Evolutionary conservation across 2,888 invertebrate genomes (phyloP).

Genomic region (Eupithecia tripunctaria): DNA sequence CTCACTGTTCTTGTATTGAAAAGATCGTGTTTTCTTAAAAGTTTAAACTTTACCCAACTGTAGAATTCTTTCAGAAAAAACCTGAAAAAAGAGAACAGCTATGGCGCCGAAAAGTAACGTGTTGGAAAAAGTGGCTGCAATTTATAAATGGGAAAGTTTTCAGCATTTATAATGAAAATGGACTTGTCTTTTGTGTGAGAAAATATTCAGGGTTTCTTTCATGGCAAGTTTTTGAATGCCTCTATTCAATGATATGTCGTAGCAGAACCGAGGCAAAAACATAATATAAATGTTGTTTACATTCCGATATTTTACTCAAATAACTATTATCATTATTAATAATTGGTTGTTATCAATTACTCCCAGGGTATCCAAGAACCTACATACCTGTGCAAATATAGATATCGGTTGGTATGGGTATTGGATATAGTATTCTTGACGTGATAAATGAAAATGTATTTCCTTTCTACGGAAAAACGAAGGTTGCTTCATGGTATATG

Average conservation of each 20-base stretch:
- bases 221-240: background rate
- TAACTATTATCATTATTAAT: background rate
- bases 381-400: background rate
- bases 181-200: constrained; percentile 20
- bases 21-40: constrained; percentile 41
- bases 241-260: background rate
- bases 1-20: background rate
- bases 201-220: constrained; percentile 18
- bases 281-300: background rate
- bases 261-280: background rate
- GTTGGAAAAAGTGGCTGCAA: constrained; percentile 56
- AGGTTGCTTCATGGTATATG: background rate
- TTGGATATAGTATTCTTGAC: background rate
- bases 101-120: constrained; percentile 52
- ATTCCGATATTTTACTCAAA: background rate
- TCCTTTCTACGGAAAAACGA: background rate
- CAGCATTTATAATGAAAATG: constrained; percentile 35
- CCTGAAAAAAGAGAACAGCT: constrained; percentile 49
- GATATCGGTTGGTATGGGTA: background rate
- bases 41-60: constrained; percentile 49
- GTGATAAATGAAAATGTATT: background rate
- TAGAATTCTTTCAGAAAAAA: constrained; percentile 49
- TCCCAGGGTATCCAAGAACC: background rate
- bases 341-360: background rate
- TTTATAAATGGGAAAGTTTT: constrained; percentile 41